phyloP scores from a whole-genome alignment of 2,888 invertebrate genomes.

The Cosmia pyralina region DNA sequence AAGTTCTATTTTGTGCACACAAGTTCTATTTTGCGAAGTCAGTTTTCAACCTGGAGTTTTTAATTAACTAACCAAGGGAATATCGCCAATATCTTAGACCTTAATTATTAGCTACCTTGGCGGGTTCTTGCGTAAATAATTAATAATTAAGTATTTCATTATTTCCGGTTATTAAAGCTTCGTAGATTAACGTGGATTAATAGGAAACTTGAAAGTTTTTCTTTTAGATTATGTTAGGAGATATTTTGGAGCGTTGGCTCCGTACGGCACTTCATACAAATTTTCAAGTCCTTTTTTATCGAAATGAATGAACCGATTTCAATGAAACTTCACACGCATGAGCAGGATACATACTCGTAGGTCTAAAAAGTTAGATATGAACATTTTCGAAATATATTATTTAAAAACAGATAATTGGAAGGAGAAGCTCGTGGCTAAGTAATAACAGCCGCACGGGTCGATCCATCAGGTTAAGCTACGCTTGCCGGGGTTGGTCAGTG shows the following conservation, averaged over 20 bases:
- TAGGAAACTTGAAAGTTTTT: background rate
- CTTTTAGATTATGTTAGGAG: slow-evolving; percentile 6
- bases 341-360: no score
- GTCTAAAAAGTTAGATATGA: no score
- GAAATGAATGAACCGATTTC: no score
- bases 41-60: slow-evolving; percentile 42
- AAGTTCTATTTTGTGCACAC: slow-evolving; percentile 53
- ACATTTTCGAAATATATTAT: no score
- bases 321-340: no score
- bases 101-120: slow-evolving; percentile 50
- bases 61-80: slow-evolving; percentile 52
- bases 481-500: no score
- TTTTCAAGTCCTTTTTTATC: no score
- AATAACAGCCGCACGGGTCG: no score
- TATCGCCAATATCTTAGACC: slow-evolving; percentile 33
- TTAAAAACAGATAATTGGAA: no score
- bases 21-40: slow-evolving; percentile 40
- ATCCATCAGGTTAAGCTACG: no score
- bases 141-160: slow-evolving; percentile 52
- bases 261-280: no score
- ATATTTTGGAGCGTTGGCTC: background rate
- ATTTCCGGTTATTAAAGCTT: slow-evolving; percentile 43
- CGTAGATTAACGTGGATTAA: slow-evolving; percentile 21
- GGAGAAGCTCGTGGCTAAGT: no score
- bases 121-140: slow-evolving; percentile 56